phyloP scores from a whole-genome alignment of 53 echinoderm and acorn worm genomes.

The Apostichopus leukothele region DNA sequence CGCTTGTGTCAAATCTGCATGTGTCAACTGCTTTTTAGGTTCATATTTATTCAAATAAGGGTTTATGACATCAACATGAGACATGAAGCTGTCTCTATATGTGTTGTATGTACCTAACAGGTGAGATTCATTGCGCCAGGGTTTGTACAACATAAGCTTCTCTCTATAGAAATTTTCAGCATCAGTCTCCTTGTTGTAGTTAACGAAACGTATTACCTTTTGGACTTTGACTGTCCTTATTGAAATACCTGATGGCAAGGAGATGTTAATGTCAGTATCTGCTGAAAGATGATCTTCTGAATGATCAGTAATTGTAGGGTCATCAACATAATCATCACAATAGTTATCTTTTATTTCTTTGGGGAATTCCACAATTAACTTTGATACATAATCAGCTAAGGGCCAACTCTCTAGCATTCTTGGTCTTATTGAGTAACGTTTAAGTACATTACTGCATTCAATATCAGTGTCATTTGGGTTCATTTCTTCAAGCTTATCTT shows the following conservation, averaged over 20 bases:
- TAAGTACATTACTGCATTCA: constrained; percentile 42
- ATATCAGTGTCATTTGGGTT: constrained; percentile 43
- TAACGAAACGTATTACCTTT: constrained; percentile 18
- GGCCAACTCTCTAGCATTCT: too few species aligned
- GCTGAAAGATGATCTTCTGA: neutral
- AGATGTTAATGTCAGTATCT: neutral
- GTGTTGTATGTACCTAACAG: too few species aligned
- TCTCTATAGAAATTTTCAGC: constrained; percentile 41
- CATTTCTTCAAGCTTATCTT: constrained; percentile 43
- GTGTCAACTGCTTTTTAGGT: constrained; percentile 1
- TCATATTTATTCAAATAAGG: neutral
- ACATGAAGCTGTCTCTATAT: neutral
- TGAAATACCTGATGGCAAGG: constrained; percentile 1
- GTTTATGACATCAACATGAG: neutral
- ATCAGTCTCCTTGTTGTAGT: neutral
- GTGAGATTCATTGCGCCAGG: constrained; percentile 49
- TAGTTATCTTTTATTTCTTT: too few species aligned
- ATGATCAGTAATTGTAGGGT: neutral
- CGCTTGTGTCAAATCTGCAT: neutral
- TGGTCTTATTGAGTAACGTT: too few species aligned
- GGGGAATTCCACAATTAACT: constrained; percentile 31
- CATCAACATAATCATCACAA: constrained; percentile 46
- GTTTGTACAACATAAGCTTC: constrained; percentile 22
- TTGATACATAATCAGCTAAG: constrained; percentile 46
- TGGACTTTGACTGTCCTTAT: neutral